Evolutionary conservation across 2,888 invertebrate genomes (phyloP), one percentile per base, ranked within the genome.

Genomic region (Apomyelois bistriatella): DNA sequence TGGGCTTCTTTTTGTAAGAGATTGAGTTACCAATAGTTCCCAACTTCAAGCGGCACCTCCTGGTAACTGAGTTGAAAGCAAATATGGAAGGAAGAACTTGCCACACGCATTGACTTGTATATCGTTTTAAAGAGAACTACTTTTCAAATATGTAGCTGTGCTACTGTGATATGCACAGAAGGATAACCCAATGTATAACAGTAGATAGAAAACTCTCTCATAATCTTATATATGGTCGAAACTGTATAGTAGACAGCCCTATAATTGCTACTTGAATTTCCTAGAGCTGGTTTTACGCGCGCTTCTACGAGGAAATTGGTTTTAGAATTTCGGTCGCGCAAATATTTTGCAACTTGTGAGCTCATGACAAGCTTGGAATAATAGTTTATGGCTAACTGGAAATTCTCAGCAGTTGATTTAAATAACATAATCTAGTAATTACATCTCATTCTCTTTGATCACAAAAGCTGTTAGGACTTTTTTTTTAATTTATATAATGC

Each of bases 241-340:
- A n/a, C n/a, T n/a, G n/a, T 43, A 28, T 32, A 6, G 5, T 10
- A 7, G 42, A 2, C 43, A 52, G 3, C 52, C 52, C 43, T 57
- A 50, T n/a, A n/a, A n/a, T 53, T 41, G 67, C 64, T 62, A 62
- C 68, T 64, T 68, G 74, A 67, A 73, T 68, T 69, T 66, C 66
- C 66, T 59, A 65, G 57, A 74, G 78, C 72, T 74, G 67, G 75
- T 74, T 76, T 76, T 74, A 74, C 72, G 72, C 66, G 64, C 62
- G 67, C 62, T 69, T 64, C 62, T 67, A 77, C 75, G 76, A 72
- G 72, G 76, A 76, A 77, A 81, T 77, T 75, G 61, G 65, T 71
- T 79, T 76, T 72, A 74, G 68, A 69, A 66, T 66, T 76, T 73
- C 70, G 66, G 69, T 74, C 66, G 71, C 72, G 63, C 64, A 64